Evolutionary conservation across 2,888 invertebrate genomes (phyloP).

Genomic region (Sicus ferrugineus): DNA sequence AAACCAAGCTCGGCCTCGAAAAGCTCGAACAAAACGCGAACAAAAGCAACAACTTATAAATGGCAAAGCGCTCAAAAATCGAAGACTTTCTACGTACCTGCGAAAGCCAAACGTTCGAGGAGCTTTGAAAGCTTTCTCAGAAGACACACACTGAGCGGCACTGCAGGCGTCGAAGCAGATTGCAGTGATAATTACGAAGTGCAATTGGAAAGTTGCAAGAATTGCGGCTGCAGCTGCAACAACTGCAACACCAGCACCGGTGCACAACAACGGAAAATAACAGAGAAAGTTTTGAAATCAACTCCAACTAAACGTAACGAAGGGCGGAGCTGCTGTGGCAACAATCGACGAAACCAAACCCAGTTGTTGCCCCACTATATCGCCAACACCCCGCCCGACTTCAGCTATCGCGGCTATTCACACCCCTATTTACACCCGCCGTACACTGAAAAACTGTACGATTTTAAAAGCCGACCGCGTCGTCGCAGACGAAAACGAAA

Average conservation of each 20-base stretch:
- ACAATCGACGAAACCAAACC: no score
- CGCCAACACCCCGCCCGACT: no score
- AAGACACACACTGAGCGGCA: conserved; percentile 14
- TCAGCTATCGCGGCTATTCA: conserved; percentile 30
- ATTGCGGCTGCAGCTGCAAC: conserved; percentile 2
- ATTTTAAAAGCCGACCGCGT: conserved; percentile 57
- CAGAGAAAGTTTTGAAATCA: neutral
- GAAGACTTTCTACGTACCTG: neutral
- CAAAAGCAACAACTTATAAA: conserved; percentile 6
- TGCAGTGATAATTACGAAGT: neutral
- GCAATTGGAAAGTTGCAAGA: conserved; percentile 6
- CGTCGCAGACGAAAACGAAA: conserved; percentile 57
- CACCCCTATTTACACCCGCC: no score
- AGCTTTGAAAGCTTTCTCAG: conserved; percentile 12
- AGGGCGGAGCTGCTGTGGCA: neutral
- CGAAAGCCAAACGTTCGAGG: no score
- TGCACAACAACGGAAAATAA: neutral
- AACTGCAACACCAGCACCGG: conserved; percentile 10
- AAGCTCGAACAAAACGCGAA: neutral
- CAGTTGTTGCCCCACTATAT: no score
- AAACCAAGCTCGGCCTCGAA: neutral
- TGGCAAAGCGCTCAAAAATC: conserved; percentile 2
- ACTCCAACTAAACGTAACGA: no score
- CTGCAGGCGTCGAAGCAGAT: no score
- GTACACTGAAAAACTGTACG: conserved; percentile 59